These are phyloP conservation scores for Phasianus colchicus DNA, from an alignment of 2,113 vertebrate species.

Conservation along the genomic window DNA sequence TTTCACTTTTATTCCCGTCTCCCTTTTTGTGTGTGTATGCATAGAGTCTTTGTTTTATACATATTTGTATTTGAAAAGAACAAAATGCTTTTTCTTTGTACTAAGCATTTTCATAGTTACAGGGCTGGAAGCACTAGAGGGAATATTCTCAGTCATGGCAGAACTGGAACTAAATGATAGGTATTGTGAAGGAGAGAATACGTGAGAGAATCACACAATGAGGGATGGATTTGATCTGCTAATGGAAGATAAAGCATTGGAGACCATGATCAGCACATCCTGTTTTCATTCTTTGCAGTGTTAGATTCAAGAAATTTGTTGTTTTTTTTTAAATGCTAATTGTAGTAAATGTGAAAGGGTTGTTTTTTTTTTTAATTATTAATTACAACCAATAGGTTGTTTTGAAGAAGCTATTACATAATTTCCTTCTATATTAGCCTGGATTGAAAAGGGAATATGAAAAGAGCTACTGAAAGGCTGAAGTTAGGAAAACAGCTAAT, in stretches of 20 bases:
- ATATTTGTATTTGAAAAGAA: neutral
- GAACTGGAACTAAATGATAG: neutral
- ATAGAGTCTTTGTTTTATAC: neutral
- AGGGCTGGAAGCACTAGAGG: neutral
- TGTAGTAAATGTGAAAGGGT: neutral
- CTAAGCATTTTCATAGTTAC: neutral
- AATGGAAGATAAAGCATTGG: neutral
- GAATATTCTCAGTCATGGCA: neutral
- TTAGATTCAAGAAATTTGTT: neutral
- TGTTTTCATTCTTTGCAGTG: neutral
- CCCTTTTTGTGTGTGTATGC: neutral
- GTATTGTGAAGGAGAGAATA: neutral
- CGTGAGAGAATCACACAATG: neutral
- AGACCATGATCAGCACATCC: neutral
- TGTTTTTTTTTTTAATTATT: neutral
- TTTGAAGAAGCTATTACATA: neutral
- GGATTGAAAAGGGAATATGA: neutral
- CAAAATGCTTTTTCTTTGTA: neutral
- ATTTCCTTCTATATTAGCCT: neutral
- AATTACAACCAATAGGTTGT: neutral
- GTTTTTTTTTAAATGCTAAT: constrained; percentile 29
- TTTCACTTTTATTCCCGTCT: neutral
- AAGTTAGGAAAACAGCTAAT: constrained; percentile 32
- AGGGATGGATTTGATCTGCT: neutral
- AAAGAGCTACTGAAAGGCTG: neutral